Evolutionary conservation across 2,888 invertebrate species (phyloP), one percentile per base, ranked within the genome.

Genomic region (Drosophila anomelani): DNA sequence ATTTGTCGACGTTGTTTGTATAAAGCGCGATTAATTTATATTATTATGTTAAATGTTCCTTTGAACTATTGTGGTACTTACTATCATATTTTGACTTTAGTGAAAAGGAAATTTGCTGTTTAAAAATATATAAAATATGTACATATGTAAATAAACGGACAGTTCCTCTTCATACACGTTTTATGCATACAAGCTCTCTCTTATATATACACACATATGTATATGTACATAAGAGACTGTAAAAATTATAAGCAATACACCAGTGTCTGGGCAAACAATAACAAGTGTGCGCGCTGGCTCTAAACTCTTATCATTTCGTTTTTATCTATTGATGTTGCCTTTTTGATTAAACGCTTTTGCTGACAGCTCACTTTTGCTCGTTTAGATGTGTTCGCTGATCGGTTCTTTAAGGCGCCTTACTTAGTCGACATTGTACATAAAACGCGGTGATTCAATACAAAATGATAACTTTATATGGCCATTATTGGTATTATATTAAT

Each of bases 281-380:
- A 41, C 53, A 38, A 53, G 51, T 54, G 55, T 41, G 43, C 13
- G 54, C 20, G 51, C 39, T 32, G 15, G 38, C 20, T 41, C 64
- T n/a, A 23, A 41, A 55, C 32, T 56, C 73, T 73, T 73, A 73
- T 73, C 72, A 73, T 49, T 36, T 39, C 23, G 26, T 43, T 73
- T 73, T 73, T 73, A 73, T 73, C 72, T 72, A 47, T 47, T 36
- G 63, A 56, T 56, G 57, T 72, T 63, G 57, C 53, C 34, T 72
- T 70, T 57, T 54, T 57, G 72, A 72, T 72, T 64, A 70, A 38
- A n/a, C 46, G 47, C 23, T 53, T 53, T 56, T 29, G 53, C 26
- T 41, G 38, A n/a, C 53, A 26, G 68, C 51, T 46, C 38, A 68
- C 32, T 43, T 58, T 26, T 13, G 15, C 34, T 46, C 32, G 20